Evolutionary conservation across 2,113 vertebrate species (phyloP).

Genomic region (Perca fluviatilis): DNA sequence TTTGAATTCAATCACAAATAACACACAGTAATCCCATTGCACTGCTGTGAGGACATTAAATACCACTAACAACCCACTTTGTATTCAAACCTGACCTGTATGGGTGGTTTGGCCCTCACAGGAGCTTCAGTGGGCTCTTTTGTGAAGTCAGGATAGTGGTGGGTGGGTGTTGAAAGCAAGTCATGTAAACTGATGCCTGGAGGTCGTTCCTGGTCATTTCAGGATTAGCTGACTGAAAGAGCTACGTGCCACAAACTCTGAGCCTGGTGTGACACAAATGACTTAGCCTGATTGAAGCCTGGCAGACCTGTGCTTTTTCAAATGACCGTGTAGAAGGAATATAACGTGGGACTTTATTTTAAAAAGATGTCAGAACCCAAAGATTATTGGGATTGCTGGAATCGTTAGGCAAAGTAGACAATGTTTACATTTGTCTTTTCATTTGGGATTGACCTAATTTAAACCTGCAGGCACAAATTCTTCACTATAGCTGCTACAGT

Average conservation of each 20-base stretch:
- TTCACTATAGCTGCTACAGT: background rate
- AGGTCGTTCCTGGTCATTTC: conserved; percentile 49
- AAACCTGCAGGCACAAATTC: background rate
- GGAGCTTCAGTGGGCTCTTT: conserved; percentile 46
- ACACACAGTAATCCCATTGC: background rate
- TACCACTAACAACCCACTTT: background rate
- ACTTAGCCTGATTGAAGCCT: conserved; percentile 17
- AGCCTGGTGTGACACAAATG: conserved; percentile 33
- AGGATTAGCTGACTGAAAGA: conserved; percentile 56
- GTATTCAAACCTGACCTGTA: conserved; percentile 16
- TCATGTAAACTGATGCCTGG: conserved; percentile 62
- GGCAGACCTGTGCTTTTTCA: conserved; percentile 34
- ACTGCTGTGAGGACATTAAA: background rate
- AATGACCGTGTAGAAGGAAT: background rate
- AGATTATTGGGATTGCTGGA: background rate
- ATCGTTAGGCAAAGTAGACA: background rate
- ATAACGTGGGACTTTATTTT: background rate
- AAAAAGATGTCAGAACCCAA: background rate
- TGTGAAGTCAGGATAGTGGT: conserved; percentile 49
- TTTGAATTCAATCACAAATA: background rate
- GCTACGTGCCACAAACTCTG: conserved; percentile 48
- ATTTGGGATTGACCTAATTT: background rate
- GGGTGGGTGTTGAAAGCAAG: conserved; percentile 61
- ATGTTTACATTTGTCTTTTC: background rate
- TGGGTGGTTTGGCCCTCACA: conserved; percentile 33